A percentile compares a stretch with the other conserved stretches of the same genome.
Evolutionary conservation across 2,888 invertebrate species (phyloP).

Genomic region (Uropetala carovei): DNA sequence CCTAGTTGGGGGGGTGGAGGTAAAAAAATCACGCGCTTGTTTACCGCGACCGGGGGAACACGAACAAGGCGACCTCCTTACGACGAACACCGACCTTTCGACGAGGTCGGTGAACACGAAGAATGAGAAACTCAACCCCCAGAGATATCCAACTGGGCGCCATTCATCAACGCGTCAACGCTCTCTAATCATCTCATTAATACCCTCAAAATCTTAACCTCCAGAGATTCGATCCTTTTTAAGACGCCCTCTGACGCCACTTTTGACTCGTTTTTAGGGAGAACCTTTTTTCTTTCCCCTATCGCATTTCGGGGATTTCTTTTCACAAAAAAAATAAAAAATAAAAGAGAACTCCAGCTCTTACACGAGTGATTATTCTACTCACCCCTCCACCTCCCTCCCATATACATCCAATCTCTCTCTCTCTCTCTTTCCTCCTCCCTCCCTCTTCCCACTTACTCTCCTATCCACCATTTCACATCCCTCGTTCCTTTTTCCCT

Average conservation of each 20-base stretch:
- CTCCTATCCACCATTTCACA: slow-evolving; percentile 37
- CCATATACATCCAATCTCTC: slow-evolving; percentile 75
- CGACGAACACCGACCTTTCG: not conserved
- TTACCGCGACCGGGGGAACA: not conserved
- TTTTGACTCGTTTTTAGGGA: slow-evolving; percentile 5
- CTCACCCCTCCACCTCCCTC: slow-evolving; percentile 68
- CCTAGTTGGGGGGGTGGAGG: not conserved
- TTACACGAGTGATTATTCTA: slow-evolving; percentile 31
- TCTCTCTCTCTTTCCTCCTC: not conserved
- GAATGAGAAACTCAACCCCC: not conserved
- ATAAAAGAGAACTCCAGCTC: not conserved
- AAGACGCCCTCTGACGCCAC: slow-evolving; percentile 25
- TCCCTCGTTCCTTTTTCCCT: slow-evolving; percentile 71
- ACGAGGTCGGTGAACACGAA: not conserved
- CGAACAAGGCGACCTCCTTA: not conserved
- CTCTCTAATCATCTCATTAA: slow-evolving; percentile 52
- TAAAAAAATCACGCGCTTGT: not conserved
- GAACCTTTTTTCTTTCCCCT: slow-evolving; percentile 5
- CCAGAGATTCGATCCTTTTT: not conserved
- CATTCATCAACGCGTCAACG: slow-evolving; percentile 29
- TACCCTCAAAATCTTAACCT: slow-evolving; percentile 10
- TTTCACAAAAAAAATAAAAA: not conserved
- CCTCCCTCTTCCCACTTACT: slow-evolving; percentile 66
- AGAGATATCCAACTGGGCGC: not conserved
- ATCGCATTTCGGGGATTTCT: not conserved